Conservation (phyloP, 2,888 invertebrate species). For the Empis stercorea region DNA sequence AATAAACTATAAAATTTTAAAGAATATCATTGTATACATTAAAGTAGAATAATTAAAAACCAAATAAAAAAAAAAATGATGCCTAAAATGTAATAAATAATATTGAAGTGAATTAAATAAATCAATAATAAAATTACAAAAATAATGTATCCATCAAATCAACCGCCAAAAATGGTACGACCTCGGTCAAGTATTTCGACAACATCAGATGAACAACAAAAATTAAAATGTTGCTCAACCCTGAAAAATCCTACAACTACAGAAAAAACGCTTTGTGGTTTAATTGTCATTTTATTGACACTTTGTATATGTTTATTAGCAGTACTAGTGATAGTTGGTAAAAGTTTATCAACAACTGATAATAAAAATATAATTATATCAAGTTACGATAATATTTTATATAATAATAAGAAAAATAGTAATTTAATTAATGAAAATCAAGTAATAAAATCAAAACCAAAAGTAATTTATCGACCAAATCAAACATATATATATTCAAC, state of each 20-base stretch:
- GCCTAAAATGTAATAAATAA: too few relatives aligned
- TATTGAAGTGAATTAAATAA: too few relatives aligned
- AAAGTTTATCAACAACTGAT: constrained; percentile 9
- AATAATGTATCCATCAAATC: too few relatives aligned
- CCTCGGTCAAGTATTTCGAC: constrained; percentile 33
- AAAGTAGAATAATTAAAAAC: too few relatives aligned
- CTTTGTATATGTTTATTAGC: constrained; percentile 29
- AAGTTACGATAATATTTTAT: too few relatives aligned
- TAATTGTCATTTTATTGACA: constrained; percentile 31
- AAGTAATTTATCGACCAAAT: neutral
- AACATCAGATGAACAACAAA: constrained; percentile 31
- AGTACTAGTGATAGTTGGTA: constrained; percentile 32
- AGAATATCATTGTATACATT: too few relatives aligned
- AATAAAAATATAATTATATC: too few relatives aligned
- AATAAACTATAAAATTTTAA: too few relatives aligned
- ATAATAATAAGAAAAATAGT: neutral
- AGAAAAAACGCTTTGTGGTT: constrained; percentile 28
- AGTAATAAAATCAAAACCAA: neutral
- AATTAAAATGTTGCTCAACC: neutral
- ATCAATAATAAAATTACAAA: too few relatives aligned
- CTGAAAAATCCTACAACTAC: constrained; percentile 21
- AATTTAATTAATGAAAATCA: neutral
- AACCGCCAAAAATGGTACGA: constrained; percentile 18
- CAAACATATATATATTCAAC: neutral
- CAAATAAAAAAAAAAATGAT: too few relatives aligned